Evolutionary conservation across 2,888 invertebrate species (phyloP).

Genomic region (Elaeidobius kamerunicus): DNA sequence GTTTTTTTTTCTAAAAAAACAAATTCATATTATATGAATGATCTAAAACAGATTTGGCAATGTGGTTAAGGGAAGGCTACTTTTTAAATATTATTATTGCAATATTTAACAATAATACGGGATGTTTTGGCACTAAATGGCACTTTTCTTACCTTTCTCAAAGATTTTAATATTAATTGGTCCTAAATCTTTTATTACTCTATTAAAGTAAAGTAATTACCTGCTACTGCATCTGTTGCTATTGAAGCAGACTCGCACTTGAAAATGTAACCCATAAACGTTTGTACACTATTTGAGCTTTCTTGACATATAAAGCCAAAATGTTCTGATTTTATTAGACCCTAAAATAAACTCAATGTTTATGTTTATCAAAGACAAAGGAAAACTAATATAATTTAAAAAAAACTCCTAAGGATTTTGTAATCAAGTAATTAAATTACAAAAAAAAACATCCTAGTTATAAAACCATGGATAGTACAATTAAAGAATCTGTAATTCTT

Average conservation of each 20-base stretch:
- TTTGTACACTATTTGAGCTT: conserved; percentile 52
- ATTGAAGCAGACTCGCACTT: conserved; percentile 85
- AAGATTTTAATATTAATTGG: not conserved
- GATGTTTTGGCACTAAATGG: not conserved
- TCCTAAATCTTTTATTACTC: not conserved
- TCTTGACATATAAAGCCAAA: conserved; percentile 95
- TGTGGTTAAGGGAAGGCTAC: no score
- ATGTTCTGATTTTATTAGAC: conserved; percentile 76
- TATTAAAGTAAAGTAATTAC: conserved; percentile 31
- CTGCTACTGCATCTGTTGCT: conserved; percentile 70
- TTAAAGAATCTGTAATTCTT: no score
- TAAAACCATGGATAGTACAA: no score
- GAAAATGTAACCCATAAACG: conserved; percentile 83
- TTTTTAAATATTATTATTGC: no score
- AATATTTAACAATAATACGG: not conserved
- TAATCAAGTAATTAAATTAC: no score
- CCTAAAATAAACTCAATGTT: conserved; percentile 58
- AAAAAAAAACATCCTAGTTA: no score
- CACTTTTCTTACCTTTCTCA: not conserved
- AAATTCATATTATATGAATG: no score
- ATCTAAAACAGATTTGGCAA: no score
- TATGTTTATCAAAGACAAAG: no score
- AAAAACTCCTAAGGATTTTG: no score
- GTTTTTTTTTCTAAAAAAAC: no score
- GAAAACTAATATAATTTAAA: conserved; percentile 1